These are phyloP conservation scores for Lutjanus campechanus DNA, from an alignment of 2,797 vertebrate genomes.

Conservation along the genomic window DNA sequence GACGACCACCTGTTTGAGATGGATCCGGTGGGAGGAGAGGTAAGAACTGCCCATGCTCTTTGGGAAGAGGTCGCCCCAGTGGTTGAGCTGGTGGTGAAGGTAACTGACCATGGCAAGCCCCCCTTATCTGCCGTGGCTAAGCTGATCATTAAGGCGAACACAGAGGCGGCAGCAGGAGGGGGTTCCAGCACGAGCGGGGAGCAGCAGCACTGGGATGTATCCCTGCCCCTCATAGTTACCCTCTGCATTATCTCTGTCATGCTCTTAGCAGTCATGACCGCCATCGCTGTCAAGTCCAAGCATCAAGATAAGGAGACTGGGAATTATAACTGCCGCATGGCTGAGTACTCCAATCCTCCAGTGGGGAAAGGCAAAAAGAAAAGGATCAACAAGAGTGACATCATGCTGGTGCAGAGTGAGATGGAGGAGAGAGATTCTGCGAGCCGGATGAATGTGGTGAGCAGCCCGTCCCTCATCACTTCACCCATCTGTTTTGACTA, in stretches of 20 bases:
- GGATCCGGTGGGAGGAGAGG: constrained; percentile 94
- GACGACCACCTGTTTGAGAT: constrained; percentile 98
- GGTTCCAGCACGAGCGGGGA: constrained; percentile 92
- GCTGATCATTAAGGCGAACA: constrained; percentile 94
- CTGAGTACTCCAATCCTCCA: constrained; percentile 98
- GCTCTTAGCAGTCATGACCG: constrained; percentile 98
- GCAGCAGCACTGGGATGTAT: constrained; percentile 97
- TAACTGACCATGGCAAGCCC: constrained; percentile 98
- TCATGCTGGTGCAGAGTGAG: constrained; percentile 99
- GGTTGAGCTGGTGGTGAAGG: constrained; percentile 97
- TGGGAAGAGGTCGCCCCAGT: constrained; percentile 96
- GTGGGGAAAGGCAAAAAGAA: constrained; percentile 97
- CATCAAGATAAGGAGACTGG: constrained; percentile 99
- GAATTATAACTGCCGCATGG: constrained; percentile 98
- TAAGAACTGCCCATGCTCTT: constrained; percentile 94
- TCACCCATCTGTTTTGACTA: constrained; percentile 99
- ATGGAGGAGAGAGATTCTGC: constrained; percentile 98
- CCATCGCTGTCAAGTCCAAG: constrained; percentile 98
- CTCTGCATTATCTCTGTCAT: constrained; percentile 98
- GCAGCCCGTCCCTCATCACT: constrained; percentile 98
- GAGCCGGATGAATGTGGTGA: constrained; percentile 99
- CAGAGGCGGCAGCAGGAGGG: constrained; percentile 91
- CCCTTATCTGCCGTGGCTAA: constrained; percentile 96
- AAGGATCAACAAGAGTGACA: constrained; percentile 99
- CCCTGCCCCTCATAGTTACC: constrained; percentile 96